phyloP scores from a whole-genome alignment of 2,797 vertebrate species.

The Urosaurus nigricauda region DNA sequence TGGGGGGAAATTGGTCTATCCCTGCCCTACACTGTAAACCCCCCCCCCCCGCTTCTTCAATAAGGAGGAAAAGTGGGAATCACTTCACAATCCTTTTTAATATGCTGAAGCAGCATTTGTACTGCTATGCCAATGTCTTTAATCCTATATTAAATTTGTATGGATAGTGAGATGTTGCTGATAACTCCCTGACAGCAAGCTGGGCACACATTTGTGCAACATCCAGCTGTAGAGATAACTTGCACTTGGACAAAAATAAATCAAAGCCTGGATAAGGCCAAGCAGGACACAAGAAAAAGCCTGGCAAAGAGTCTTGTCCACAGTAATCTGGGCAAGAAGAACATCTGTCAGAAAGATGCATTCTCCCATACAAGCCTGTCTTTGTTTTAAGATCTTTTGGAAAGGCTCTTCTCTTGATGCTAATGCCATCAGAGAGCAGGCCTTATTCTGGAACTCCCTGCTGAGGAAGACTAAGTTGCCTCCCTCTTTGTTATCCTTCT shows the following conservation, averaged over 20 bases:
- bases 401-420: background rate
- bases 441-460: background rate
- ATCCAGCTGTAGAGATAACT: background rate
- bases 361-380: background rate
- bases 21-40: no score
- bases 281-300: background rate
- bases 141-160: background rate
- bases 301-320: background rate
- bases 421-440: background rate
- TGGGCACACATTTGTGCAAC: background rate
- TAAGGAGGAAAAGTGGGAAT: background rate
- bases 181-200: background rate
- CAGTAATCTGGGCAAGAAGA: background rate
- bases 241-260: background rate
- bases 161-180: background rate
- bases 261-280: background rate
- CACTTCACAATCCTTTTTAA: background rate
- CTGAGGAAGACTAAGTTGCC: background rate
- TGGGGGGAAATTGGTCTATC: background rate
- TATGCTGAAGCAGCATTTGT: background rate
- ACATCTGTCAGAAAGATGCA: background rate
- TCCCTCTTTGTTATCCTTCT: background rate
- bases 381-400: background rate
- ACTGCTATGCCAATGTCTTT: background rate
- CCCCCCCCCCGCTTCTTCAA: no score